Base-by-base conservation (phyloP, 1,140 invertebrate species). In the Drosophila elegans region DNA sequence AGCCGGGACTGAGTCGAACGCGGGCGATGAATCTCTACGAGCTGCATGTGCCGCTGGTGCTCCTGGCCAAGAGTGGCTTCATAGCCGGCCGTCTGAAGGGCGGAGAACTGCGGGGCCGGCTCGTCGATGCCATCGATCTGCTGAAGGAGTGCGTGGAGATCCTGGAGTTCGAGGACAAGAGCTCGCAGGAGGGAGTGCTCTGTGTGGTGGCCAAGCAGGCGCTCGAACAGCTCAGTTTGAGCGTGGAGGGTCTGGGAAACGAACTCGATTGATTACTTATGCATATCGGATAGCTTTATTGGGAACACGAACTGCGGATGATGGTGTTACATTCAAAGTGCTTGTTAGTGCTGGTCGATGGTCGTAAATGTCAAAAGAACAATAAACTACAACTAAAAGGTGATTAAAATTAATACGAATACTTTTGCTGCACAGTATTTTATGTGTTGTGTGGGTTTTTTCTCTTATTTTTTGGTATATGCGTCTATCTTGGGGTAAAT, bases 1-100 rank as follows among this genome's bases (percentile, higher is more conserved):
- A 96, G 66, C 96, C 96, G 0, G 97, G 97, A 13, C 93, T 95
- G 41, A 95, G 95, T 48, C 93, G 96, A 63, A 94, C 96, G 60
- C 94, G 96, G 93, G 97, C 95, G 11, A 94, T 96, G 93, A 95
- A 95, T 72, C 83, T 97, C 5, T 97, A 97, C 83, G 96, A 97
- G 83, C 89, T 97, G 29, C 96, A 97, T 79, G 95, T 95, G 6
- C 96, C 96, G 0, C 74, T 96, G 7, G 94, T 97, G 78, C 94
- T 96, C 61, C 88, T 96, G 51, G 95, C 96, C 2, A 95, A 95
- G 21, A 91, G 92, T 53, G 94, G 95, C 59, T 96, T 95, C 81
- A 93, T 93, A 44, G 92, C 94, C 0, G 94, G 93, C 7, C 83
- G 93, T 0, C 94, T 97, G 9, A 93, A 93, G 34, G 93, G 94